Percentiles rank a stretch among this genome's conserved stretches.
Conservation (phyloP, 2,888 invertebrate genomes). For the Melanchra persicariae region DNA sequence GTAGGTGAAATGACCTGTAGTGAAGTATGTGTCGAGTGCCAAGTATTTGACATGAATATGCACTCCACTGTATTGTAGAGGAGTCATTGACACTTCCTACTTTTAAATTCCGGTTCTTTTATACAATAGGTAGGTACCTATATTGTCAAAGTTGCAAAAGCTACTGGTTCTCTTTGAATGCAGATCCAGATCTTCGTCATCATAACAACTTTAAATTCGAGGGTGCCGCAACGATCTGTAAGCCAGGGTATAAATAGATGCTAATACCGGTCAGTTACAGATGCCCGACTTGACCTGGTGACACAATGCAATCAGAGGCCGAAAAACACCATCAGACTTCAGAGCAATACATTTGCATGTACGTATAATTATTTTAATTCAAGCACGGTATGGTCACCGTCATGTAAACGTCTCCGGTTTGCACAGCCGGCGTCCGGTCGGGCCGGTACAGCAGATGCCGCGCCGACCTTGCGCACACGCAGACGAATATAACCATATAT, state of each 20-base stretch:
- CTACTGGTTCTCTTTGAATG: slow-evolving; percentile 10
- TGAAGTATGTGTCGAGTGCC: slow-evolving; percentile 21
- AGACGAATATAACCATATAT: slow-evolving; percentile 60
- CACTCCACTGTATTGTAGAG: slow-evolving; percentile 26
- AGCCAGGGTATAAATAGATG: no score
- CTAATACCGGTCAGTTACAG: no score
- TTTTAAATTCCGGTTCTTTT: slow-evolving; percentile 12
- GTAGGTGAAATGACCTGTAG: slow-evolving; percentile 27
- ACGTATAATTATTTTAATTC: slow-evolving; percentile 20
- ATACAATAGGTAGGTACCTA: no score
- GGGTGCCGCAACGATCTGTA: background rate
- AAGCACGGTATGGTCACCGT: slow-evolving; percentile 18
- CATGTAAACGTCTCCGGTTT: slow-evolving; percentile 60
- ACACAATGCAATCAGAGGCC: background rate
- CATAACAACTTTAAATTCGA: background rate
- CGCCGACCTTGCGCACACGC: slow-evolving; percentile 70
- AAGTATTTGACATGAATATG: slow-evolving; percentile 45
- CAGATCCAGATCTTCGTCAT: background rate
- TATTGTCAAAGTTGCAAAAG: background rate
- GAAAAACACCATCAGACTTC: slow-evolving; percentile 10
- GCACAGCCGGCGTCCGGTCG: slow-evolving; percentile 76
- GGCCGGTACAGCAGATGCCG: slow-evolving; percentile 79
- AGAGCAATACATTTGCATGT: background rate
- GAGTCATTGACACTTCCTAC: slow-evolving; percentile 41
- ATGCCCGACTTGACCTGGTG: background rate